phyloP scores from a whole-genome alignment of 2,797 vertebrate genomes.

The Pangasius sanitwongsei region DNA sequence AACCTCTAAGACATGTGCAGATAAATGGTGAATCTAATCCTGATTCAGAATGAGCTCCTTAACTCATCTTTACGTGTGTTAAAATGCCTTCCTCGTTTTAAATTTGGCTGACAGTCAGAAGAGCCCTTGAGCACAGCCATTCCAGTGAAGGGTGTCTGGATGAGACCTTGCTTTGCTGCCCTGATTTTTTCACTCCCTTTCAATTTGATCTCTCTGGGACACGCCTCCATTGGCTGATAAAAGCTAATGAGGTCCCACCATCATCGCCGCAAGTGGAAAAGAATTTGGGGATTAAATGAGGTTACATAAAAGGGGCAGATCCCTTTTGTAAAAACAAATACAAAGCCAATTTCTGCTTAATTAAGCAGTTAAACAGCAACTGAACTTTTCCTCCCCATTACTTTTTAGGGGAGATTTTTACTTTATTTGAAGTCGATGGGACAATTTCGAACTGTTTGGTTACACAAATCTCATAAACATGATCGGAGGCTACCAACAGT shows the following conservation, averaged over 20 bases:
- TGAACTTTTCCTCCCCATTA: background rate
- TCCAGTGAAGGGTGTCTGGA: constrained; percentile 23
- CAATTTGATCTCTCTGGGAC: constrained; percentile 33
- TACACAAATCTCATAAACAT: background rate
- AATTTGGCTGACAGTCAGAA: background rate
- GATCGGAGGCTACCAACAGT: background rate
- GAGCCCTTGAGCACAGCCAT: constrained; percentile 3
- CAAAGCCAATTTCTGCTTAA: constrained; percentile 2
- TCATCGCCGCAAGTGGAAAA: constrained; percentile 5
- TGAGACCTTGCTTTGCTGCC: constrained; percentile 40
- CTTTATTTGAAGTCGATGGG: background rate
- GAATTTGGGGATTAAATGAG: constrained; percentile 45
- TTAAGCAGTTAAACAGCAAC: constrained; percentile 20
- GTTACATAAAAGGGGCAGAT: constrained; percentile 44
- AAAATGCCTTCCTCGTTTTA: constrained; percentile 11
- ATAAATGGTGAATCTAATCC: background rate
- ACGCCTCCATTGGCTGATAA: constrained; percentile 45
- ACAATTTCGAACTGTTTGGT: background rate
- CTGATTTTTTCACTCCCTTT: constrained; percentile 23
- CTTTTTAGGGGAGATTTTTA: background rate
- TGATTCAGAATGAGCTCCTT: background rate
- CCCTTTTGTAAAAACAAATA: constrained; percentile 21
- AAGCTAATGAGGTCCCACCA: constrained; percentile 53
- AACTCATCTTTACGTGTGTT: constrained; percentile 7
- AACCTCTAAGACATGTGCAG: background rate